A percentile compares a stretch with the other conserved stretches of the same genome.
Conservation (phyloP, 2,888 invertebrate species). For the Brachyptera risi region DNA sequence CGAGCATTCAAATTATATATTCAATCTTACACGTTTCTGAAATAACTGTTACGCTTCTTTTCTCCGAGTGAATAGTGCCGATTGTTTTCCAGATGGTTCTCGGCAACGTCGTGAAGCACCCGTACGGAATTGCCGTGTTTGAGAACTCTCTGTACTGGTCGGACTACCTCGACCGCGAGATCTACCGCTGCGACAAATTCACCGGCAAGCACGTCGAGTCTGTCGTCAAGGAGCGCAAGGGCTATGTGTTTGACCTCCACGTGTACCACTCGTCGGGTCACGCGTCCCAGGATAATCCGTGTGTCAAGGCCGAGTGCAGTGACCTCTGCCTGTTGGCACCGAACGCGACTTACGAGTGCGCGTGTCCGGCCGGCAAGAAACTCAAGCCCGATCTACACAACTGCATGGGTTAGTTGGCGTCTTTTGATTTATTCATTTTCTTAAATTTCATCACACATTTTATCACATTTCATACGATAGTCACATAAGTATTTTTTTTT, state of each 20-base stretch:
- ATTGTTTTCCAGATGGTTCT: constrained; percentile 47
- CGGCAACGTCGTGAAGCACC: constrained; percentile 66
- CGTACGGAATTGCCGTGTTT: constrained; percentile 80
- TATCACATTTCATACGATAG: too few species aligned
- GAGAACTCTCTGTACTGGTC: constrained; percentile 88
- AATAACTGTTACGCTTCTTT: too few species aligned
- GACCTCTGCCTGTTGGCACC: constrained; percentile 73
- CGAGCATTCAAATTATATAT: too few species aligned
- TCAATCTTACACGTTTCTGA: too few species aligned
- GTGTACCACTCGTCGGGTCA: constrained; percentile 69
- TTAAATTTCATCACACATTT: too few species aligned
- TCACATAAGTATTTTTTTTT: too few species aligned
- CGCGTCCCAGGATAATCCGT: constrained; percentile 51
- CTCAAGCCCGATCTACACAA: constrained; percentile 52
- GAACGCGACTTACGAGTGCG: constrained; percentile 56
- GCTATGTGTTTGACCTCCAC: constrained; percentile 59
- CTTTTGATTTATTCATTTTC: constrained; percentile 34
- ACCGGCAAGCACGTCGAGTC: constrained; percentile 60
- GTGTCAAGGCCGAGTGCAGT: constrained; percentile 59
- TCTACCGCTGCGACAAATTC: constrained; percentile 75
- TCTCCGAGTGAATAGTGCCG: too few species aligned
- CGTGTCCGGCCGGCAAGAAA: constrained; percentile 70
- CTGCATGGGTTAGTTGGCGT: constrained; percentile 52
- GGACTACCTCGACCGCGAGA: constrained; percentile 73
- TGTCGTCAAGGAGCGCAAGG: constrained; percentile 50